A percentile compares a stretch with the other conserved stretches of the same genome.
phyloP scores from a whole-genome alignment of 2,797 vertebrate species.

The Gymnodraco acuticeps region DNA sequence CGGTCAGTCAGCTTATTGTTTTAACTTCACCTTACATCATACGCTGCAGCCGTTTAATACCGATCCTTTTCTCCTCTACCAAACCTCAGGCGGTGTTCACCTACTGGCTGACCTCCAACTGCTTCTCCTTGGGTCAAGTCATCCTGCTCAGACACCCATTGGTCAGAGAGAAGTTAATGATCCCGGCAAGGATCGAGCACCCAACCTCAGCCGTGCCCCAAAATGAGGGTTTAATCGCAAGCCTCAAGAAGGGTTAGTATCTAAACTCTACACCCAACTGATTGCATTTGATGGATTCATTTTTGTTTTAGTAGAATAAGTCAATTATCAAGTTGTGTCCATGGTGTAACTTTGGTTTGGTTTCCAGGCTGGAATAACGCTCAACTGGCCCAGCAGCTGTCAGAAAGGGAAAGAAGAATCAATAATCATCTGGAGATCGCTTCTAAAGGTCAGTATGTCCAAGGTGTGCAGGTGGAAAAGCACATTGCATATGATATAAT shows the following conservation, averaged over 20 bases:
- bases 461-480: not conserved
- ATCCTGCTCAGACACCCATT: constrained; percentile 85
- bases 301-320: not conserved
- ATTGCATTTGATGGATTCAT: not conserved
- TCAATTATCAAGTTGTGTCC: not conserved
- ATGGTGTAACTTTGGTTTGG: constrained; percentile 19
- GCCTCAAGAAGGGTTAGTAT: constrained; percentile 84
- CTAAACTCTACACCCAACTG: not conserved
- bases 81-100: constrained; percentile 88
- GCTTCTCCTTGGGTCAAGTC: constrained; percentile 89
- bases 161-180: constrained; percentile 81
- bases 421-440: constrained; percentile 89
- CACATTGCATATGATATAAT: not conserved
- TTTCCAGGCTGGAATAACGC: constrained; percentile 90
- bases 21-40: not conserved
- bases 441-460: constrained; percentile 84
- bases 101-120: constrained; percentile 94
- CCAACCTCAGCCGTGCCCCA: constrained; percentile 70
- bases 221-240: constrained; percentile 84
- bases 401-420: constrained; percentile 88
- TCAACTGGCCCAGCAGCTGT: constrained; percentile 85
- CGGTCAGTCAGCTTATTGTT: constrained; percentile 77
- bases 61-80: not conserved
- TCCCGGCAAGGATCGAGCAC: constrained; percentile 85
- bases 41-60: not conserved